These are phyloP conservation scores for Linnaemya vulpina DNA, from an alignment of 2,888 invertebrate species.

Conservation along the genomic window DNA sequence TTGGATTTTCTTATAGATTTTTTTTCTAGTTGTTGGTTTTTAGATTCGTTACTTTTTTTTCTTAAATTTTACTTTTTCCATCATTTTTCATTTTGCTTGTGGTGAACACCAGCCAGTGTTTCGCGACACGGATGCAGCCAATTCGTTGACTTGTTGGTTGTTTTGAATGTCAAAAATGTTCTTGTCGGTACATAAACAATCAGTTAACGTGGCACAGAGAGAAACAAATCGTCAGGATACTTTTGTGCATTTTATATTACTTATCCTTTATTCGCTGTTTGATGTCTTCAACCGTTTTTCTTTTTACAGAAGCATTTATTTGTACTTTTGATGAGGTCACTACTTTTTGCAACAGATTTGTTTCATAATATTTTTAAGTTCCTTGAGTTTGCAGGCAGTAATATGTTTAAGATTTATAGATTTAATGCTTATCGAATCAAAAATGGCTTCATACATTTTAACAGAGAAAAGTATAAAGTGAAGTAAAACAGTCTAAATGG, in stretches of 20 bases:
- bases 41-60: slow-evolving; percentile 8
- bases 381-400: background rate
- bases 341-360: background rate
- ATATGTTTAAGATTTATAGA: no score
- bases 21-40: slow-evolving; percentile 5
- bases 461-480: no score
- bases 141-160: slow-evolving; percentile 55
- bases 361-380: background rate
- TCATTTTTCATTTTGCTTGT: slow-evolving; percentile 19
- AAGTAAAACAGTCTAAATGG: no score
- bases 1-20: background rate
- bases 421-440: no score
- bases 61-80: background rate
- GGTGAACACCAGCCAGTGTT: slow-evolving; percentile 12
- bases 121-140: slow-evolving; percentile 30
- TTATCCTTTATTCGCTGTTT: background rate
- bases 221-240: background rate
- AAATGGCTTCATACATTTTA: no score
- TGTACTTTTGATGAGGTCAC: slow-evolving; percentile 48
- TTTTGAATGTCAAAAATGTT: slow-evolving; percentile 38
- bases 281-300: slow-evolving; percentile 38
- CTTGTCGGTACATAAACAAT: background rate
- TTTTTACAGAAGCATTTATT: no score
- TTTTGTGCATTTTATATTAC: background rate
- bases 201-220: background rate